A percentile compares a stretch with the other conserved stretches of the same genome.
Conservation (phyloP, 1,140 invertebrate genomes). For the Oreohelix idahoensis region DNA sequence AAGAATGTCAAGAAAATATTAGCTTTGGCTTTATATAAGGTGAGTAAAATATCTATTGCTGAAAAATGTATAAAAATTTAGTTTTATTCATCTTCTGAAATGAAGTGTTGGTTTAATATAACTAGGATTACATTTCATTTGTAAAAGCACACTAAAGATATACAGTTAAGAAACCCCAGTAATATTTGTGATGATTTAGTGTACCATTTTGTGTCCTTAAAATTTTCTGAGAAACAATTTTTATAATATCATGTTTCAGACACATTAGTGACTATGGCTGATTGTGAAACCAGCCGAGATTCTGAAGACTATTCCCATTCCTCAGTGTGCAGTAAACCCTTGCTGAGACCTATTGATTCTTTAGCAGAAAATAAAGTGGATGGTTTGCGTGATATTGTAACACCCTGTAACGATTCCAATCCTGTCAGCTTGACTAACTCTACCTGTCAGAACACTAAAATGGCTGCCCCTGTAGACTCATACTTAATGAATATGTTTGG, state of each 20-base stretch:
- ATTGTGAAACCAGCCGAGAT: background rate
- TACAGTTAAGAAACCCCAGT: no score
- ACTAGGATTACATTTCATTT: no score
- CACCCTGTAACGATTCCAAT: background rate
- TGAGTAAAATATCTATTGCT: no score
- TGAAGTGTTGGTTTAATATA: no score
- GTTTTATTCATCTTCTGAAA: no score
- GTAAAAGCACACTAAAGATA: no score
- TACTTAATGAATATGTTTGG: slow-evolving; percentile 66
- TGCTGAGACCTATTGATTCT: background rate
- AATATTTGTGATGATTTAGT: no score
- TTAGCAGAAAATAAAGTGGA: background rate
- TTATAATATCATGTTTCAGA: background rate
- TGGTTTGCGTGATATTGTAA: background rate
- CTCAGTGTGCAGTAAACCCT: background rate
- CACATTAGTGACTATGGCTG: background rate
- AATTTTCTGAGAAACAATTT: no score
- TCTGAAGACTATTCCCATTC: background rate
- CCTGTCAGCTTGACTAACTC: background rate
- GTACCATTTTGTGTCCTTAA: no score
- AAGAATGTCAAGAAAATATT: no score
- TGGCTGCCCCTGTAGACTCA: slow-evolving; percentile 13
- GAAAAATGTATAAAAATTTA: no score
- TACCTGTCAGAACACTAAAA: background rate
- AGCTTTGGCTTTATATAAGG: no score